phyloP scores from a whole-genome alignment of 1,140 invertebrate genomes.

The Drosophila sp. region DNA sequence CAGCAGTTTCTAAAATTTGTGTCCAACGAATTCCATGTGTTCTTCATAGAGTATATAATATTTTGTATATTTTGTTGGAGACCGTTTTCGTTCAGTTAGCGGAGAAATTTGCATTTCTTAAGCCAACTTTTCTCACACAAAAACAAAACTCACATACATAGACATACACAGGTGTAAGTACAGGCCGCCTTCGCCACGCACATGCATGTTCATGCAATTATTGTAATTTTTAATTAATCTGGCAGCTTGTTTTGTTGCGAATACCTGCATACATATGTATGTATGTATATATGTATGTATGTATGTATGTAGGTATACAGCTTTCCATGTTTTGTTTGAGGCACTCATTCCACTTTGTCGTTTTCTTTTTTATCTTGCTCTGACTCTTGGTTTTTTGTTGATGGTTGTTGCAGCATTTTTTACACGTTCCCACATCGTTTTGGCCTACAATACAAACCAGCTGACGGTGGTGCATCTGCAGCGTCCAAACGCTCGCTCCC shows the following conservation, averaged over 20 bases:
- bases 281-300: not conserved
- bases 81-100: slow-evolving; percentile 38
- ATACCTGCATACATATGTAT: slow-evolving; percentile 23
- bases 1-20: not conserved
- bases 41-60: not conserved
- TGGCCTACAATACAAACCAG: slow-evolving; percentile 88
- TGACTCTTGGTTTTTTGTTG: slow-evolving; percentile 18
- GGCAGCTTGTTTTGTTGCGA: slow-evolving; percentile 58
- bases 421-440: slow-evolving; percentile 86
- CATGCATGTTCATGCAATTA: slow-evolving; percentile 73
- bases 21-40: slow-evolving; percentile 9
- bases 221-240: slow-evolving; percentile 83
- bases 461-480: slow-evolving; percentile 87
- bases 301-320: slow-evolving; percentile 13
- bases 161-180: not conserved
- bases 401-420: slow-evolving; percentile 84
- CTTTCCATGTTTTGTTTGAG: slow-evolving; percentile 76
- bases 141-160: slow-evolving; percentile 45
- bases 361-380: slow-evolving; percentile 33
- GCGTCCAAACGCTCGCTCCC: slow-evolving; percentile 84
- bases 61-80: slow-evolving; percentile 21
- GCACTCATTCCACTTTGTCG: slow-evolving; percentile 71
- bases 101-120: slow-evolving; percentile 78
- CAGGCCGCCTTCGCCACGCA: slow-evolving; percentile 17
- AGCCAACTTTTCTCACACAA: slow-evolving; percentile 74